phyloP scores from a whole-genome alignment of 2,888 invertebrate species.

The Athalia rosae region DNA sequence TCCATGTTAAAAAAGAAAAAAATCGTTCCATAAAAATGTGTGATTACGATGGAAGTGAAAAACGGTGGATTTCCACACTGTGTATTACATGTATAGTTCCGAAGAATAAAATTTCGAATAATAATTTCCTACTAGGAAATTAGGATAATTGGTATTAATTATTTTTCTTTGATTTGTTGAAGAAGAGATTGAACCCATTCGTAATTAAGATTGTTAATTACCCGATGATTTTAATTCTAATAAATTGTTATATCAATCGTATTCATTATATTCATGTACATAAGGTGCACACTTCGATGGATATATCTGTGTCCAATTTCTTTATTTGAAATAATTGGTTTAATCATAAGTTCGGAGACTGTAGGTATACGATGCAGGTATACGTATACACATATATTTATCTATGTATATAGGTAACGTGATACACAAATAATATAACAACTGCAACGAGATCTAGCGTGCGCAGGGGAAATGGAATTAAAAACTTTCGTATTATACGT shows the following conservation, averaged over 20 bases:
- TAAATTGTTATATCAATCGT: neutral
- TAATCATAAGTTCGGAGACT: conserved; percentile 34
- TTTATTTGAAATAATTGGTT: conserved; percentile 29
- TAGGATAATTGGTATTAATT: too few species aligned
- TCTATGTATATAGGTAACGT: neutral
- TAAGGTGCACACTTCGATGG: too few species aligned
- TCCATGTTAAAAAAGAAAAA: too few species aligned
- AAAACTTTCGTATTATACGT: conserved; percentile 8
- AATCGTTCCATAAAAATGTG: too few species aligned
- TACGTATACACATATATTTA: neutral
- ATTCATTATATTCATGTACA: neutral
- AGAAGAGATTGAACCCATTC: too few species aligned
- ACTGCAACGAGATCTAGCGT: conserved; percentile 4
- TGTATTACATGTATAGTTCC: too few species aligned
- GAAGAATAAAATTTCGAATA: too few species aligned
- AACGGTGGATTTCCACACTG: too few species aligned
- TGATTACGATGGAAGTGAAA: too few species aligned
- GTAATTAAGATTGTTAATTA: too few species aligned
- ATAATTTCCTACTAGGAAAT: too few species aligned
- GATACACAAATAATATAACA: neutral
- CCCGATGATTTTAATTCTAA: neutral
- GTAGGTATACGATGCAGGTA: neutral
- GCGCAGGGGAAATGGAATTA: conserved; percentile 26
- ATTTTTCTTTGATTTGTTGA: too few species aligned
- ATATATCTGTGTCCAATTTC: neutral